Percentiles rank a stretch among this genome's conserved stretches.
These are phyloP conservation scores for Cerastis rubricosa DNA, from an alignment of 2,888 invertebrate species.

Conservation along the genomic window DNA sequence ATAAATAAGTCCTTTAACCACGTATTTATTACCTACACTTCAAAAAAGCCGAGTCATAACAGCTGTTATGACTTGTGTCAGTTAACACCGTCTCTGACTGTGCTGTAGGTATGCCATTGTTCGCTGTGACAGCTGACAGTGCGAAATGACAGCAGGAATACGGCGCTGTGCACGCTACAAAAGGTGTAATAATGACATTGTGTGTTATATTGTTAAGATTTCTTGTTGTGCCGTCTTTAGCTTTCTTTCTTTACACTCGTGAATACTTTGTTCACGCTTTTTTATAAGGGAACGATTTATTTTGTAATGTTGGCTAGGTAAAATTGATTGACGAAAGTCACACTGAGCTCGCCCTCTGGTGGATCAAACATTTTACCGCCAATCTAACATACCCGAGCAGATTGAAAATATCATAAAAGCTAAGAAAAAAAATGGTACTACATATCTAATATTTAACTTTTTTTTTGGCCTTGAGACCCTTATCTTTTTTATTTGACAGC, in stretches of 20 bases:
- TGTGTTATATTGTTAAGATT: conserved; percentile 54
- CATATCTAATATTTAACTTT: too few species aligned
- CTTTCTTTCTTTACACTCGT: conserved; percentile 4
- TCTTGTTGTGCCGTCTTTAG: conserved; percentile 42
- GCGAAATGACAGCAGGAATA: conserved; percentile 66
- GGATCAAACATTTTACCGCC: too few species aligned
- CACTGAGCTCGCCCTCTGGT: neutral
- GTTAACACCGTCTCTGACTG: conserved; percentile 57
- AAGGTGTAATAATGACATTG: conserved; percentile 57
- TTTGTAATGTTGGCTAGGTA: conserved; percentile 3
- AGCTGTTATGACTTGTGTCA: conserved; percentile 65
- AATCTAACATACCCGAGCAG: neutral
- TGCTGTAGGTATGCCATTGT: conserved; percentile 60
- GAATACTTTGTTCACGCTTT: conserved; percentile 15
- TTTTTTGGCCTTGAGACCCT: too few species aligned
- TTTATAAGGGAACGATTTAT: conserved; percentile 25
- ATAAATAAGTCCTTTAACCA: conserved; percentile 6
- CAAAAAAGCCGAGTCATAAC: conserved; percentile 52
- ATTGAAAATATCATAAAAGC: neutral
- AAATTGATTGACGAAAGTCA: neutral
- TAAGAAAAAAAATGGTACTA: too few species aligned
- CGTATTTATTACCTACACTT: conserved; percentile 26
- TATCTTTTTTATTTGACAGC: too few species aligned
- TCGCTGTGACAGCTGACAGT: conserved; percentile 63
- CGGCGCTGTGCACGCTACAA: conserved; percentile 47